phyloP scores from a whole-genome alignment of 2,888 invertebrate species.

The Drosophila testacea region DNA sequence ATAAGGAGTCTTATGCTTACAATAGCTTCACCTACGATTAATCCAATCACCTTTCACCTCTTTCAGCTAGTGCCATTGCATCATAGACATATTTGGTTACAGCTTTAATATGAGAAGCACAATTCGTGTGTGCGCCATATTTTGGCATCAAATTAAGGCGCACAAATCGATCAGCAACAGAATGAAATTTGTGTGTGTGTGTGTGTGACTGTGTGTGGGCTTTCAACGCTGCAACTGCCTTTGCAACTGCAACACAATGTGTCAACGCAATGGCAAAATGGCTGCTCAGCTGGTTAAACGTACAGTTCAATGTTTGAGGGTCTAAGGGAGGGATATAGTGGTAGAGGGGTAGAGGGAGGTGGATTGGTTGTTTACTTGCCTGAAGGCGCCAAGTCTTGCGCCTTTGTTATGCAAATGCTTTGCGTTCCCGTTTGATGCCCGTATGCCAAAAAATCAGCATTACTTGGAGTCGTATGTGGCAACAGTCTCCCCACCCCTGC shows the following conservation, averaged over 20 bases:
- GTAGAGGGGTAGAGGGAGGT: conserved; percentile 1
- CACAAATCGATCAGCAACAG: conserved; percentile 72
- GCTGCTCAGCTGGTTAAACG: conserved; percentile 30
- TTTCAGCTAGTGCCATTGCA: conserved; percentile 39
- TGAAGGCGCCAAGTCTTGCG: conserved; percentile 73
- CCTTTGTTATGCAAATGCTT: conserved; percentile 75
- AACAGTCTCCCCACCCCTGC: conserved; percentile 3
- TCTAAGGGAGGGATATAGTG: conserved; percentile 4
- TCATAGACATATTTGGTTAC: conserved; percentile 57
- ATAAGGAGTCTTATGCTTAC: no score
- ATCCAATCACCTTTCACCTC: background rate
- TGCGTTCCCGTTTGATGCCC: conserved; percentile 47
- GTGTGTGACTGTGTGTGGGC: conserved; percentile 65
- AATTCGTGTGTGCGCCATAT: conserved; percentile 54
- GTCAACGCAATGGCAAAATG: conserved; percentile 71
- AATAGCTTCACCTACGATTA: background rate
- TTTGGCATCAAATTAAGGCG: conserved; percentile 69
- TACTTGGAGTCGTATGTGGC: conserved; percentile 42
- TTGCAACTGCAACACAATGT: conserved; percentile 54
- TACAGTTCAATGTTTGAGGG: conserved; percentile 6
- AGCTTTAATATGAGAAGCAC: conserved; percentile 58
- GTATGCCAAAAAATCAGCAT: conserved; percentile 31
- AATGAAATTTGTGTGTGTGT: conserved; percentile 28
- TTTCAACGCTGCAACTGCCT: conserved; percentile 21
- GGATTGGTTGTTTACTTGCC: conserved; percentile 61